Percentiles rank a stretch among this genome's conserved stretches.
These are phyloP conservation scores for Dromius quadrimaculatus DNA, from an alignment of 2,888 invertebrate species.

Conservation along the genomic window DNA sequence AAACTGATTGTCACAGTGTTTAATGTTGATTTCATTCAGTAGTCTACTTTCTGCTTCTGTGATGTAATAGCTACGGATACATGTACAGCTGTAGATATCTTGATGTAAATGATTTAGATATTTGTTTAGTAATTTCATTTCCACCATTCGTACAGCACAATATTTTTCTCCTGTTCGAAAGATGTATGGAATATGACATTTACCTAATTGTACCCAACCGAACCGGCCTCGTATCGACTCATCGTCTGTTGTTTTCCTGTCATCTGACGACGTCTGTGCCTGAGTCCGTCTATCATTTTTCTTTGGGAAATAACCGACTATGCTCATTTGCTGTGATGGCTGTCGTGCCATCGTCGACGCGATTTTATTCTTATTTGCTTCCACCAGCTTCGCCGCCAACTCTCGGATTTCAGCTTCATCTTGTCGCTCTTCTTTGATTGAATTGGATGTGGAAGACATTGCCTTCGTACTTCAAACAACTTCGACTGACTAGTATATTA, in stretches of 20 bases:
- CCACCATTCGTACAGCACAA: constrained; percentile 95
- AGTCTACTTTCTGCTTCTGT: constrained; percentile 91
- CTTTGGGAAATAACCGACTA: constrained; percentile 72
- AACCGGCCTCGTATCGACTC: constrained; percentile 86
- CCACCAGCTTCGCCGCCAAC: constrained; percentile 88
- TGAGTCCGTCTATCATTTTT: constrained; percentile 57
- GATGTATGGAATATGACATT: constrained; percentile 89
- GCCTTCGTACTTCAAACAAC: constrained; percentile 39
- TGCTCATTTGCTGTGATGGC: constrained; percentile 68
- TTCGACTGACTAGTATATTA: constrained; percentile 21
- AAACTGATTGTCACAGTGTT: constrained; percentile 92
- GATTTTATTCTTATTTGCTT: constrained; percentile 80
- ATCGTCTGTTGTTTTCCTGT: constrained; percentile 73
- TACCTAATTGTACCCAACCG: constrained; percentile 91
- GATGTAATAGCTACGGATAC: constrained; percentile 92
- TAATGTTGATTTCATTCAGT: constrained; percentile 91
- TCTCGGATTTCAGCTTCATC: constrained; percentile 91
- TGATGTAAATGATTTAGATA: constrained; percentile 90
- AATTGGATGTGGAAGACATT: constrained; percentile 42
- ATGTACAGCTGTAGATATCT: constrained; percentile 91
- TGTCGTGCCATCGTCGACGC: constrained; percentile 61
- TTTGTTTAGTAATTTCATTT: constrained; percentile 89
- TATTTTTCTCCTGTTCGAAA: constrained; percentile 86
- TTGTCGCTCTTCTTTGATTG: constrained; percentile 79
- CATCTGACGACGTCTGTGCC: constrained; percentile 64